Evolutionary conservation across 1,140 invertebrate genomes (phyloP), one percentile per base, ranked within the genome.

Genomic region (Papilio xuthus): DNA sequence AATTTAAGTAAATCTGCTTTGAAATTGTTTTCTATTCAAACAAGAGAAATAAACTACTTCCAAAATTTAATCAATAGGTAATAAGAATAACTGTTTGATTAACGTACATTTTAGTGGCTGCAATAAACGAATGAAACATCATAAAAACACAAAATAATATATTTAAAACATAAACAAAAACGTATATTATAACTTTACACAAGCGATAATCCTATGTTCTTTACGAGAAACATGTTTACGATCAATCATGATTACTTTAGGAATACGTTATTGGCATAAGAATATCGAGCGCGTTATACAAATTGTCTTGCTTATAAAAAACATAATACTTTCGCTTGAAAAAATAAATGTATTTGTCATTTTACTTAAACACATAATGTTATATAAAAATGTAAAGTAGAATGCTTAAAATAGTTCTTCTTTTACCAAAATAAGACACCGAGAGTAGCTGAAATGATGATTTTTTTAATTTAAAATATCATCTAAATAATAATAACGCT

Each of bases 241-340:
- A 74, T 74, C 72, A 28, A 50, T 74, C 72, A 74, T 74, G 72
- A 74, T 74, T 74, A 74, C 72, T 37, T 74, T 74, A 26, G 47
- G 32, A 74, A 50, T 50, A 50, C 18, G 12, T 67, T 50, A 53
- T 50, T 53, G 26, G 72, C 47, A 13, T 1, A 50, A 13, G 15
- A 74, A 53, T 15, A 67, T 15, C 26, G 26, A 3, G 26, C 4
- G 20, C 12, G 60, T 67, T 26, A 15, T 67, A 67, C 60, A 67
- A 28, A 32, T 67, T 67, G 26, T 67, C 9, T 53, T 26, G 4
- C 1, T 18, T 67, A 67, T 7, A 32, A 67, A 67, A 63, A 12
- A 63, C n/a, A n/a, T n/a, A n/a, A n/a, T n/a, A 26, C 13, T 67
- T 67, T 28, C 23, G 26, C 60, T 28, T 26, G 13, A 28, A 7